Base-by-base conservation (phyloP, 2,888 invertebrate genomes). In the Ornithoptera priamus region DNA sequence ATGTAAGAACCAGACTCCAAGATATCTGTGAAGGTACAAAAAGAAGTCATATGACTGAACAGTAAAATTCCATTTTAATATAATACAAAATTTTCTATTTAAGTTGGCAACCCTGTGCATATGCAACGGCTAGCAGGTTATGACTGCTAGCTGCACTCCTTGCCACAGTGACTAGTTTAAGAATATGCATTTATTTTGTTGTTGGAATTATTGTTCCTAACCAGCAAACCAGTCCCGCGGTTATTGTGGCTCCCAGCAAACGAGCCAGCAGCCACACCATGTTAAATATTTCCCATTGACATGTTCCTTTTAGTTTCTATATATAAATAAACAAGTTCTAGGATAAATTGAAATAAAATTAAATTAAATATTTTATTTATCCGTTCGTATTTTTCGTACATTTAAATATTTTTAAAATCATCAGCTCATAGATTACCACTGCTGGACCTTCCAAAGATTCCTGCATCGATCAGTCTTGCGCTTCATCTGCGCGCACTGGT, bases 111-210 rank as follows among this genome's bases (percentile, higher is more conserved):
- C 69, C 69, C 69, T 70, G 62, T 24, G 62, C 76, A 75, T 71
- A 70, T 77, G 78, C 77, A 78, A 72, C 72, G 73, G 79, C 75
- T 78, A 77, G 78, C 81, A 80, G 78, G 78, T 83, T 81, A 74
- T 85, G 79, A 74, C 74, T 57, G 75, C 84, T 81, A 83, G 73
- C 82, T 84, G 78, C 69, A 65, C 59, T 62, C 50, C 62, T 68
- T 65, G 30, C 67, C 36, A 30, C 36, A 24, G 65, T 58, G 30
- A 58, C 24, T 59, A 60, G 8, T 42, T 66, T 50, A 62, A 30
- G 30, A 30, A 36, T 57, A 24, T 50, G 50, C 62, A 36, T 58
- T 65, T 58, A 36, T 63, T 58, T 65, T 58, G 46, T 50, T 36
- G 50, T 30, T 56, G 10, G 18, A 0, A n/a, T 57, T 20, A 57